Conservation (phyloP, 2,888 invertebrate genomes). For the Alviniconcha strummeri region DNA sequence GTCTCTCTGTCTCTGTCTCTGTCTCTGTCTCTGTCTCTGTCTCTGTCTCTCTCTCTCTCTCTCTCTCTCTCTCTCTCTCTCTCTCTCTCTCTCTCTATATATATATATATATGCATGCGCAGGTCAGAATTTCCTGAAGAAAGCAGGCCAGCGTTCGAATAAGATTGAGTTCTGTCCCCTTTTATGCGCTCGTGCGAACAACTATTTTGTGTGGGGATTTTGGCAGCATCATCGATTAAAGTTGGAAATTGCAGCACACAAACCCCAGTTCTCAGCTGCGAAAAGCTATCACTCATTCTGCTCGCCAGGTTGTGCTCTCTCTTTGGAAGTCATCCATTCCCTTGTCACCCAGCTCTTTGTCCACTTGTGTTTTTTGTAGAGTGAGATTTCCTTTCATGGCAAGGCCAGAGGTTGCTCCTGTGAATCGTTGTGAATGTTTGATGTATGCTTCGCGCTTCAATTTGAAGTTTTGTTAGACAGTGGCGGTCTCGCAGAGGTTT, state of each 20-base stretch:
- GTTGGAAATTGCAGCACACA: background rate
- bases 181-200: slow-evolving; percentile 9
- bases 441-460: background rate
- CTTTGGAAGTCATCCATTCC: background rate
- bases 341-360: slow-evolving; percentile 3
- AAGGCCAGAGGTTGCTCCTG: background rate
- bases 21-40: slow-evolving; percentile 5
- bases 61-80: slow-evolving; percentile 14
- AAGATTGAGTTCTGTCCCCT: background rate
- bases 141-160: background rate
- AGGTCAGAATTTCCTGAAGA: background rate
- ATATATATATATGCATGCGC: slow-evolving; percentile 5
- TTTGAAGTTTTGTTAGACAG: too few species aligned
- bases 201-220: slow-evolving; percentile 1
- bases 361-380: background rate
- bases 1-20: slow-evolving; percentile 17
- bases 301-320: background rate
- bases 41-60: slow-evolving; percentile 4
- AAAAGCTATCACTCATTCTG: background rate
- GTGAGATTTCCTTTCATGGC: background rate
- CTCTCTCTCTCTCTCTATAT: slow-evolving; percentile 1
- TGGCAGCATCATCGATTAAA: slow-evolving; percentile 16
- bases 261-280: too few species aligned
- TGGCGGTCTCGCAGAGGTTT: background rate
- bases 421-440: background rate